Evolutionary conservation across 2,888 invertebrate species (phyloP).

Genomic region (Archaeoteleia sp.): DNA sequence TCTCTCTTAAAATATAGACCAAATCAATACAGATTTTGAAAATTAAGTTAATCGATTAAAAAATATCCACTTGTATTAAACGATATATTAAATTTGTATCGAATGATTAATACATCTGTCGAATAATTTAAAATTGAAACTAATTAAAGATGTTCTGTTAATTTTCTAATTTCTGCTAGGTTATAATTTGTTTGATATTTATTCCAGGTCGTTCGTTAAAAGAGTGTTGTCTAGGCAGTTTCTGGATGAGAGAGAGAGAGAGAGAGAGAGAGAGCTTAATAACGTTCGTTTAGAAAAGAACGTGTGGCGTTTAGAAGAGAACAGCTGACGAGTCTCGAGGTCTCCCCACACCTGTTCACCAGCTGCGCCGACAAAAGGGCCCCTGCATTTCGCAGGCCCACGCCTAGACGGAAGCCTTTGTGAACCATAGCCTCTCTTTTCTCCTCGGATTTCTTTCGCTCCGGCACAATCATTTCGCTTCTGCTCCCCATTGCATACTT

Average conservation of each 20-base stretch:
- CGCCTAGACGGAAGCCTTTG: conserved; percentile 52
- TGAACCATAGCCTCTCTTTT: conserved; percentile 8
- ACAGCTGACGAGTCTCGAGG: conserved; percentile 67
- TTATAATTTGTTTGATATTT: neutral
- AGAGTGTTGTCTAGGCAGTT: too few relatives aligned
- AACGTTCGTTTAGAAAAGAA: conserved; percentile 30
- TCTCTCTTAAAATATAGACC: too few relatives aligned
- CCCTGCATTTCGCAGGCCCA: conserved; percentile 49
- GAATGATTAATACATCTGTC: too few relatives aligned
- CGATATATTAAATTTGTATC: too few relatives aligned
- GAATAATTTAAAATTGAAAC: too few relatives aligned
- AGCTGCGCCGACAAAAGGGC: conserved; percentile 69
- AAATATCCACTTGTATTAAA: too few relatives aligned
- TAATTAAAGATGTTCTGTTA: too few relatives aligned
- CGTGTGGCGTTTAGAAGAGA: conserved; percentile 45
- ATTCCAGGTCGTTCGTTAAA: neutral
- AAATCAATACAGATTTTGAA: too few relatives aligned
- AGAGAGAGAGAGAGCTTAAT: conserved; percentile 6
- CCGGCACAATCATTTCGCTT: conserved; percentile 51
- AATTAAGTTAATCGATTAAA: too few relatives aligned
- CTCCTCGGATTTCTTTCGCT: conserved; percentile 22
- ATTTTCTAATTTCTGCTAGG: too few relatives aligned
- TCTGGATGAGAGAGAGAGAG: too few relatives aligned
- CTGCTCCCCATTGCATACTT: conserved; percentile 2
- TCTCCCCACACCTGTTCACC: conserved; percentile 70